Evolutionary conservation across 1,140 invertebrate genomes (phyloP), one percentile per base, ranked within the genome.

Genomic region (Neelides sp.): DNA sequence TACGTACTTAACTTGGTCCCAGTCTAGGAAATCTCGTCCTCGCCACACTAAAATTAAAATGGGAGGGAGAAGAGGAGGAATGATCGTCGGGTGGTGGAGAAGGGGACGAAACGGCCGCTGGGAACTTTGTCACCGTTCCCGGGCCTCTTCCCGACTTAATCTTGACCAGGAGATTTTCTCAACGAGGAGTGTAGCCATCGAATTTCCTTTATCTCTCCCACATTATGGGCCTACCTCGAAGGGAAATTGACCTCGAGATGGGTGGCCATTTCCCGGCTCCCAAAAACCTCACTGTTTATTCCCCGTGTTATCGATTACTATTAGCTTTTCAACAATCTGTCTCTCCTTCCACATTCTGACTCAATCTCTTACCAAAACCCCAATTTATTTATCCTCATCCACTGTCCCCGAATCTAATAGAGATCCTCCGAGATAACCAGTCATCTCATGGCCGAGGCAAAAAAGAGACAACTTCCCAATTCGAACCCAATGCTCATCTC

Each of bases 131-230:
- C n/a, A n/a, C n/a, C n/a, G n/a, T n/a, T n/a, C n/a, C n/a, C n/a
- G n/a, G n/a, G n/a, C n/a, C n/a, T n/a, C n/a, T n/a, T n/a, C n/a
- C n/a, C n/a, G 50, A 51, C 47, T 50, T 50, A 55, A 55, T 55
- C 53, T 55, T 55, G 53, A 43, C 44, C 42, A 28, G 50, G 53
- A 50, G 48, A 55, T 55, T 50, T 55, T 34, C 41, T 50, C 41
- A 55, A 55, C 43, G 48, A 48, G 34, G 48, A 50, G 37, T 55
- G 48, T 50, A 48, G 34, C 53, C 35, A 44, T 55, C 42, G 48
- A 50, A 41, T 55, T 55, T 44, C 42, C 53, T 55, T 55, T 55
- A 55, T 55, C 53, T 55, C 36, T 35, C 30, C 41, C 47, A 46
- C 53, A 50, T 55, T 55, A 55, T 50, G 48, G 53, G 43, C 23